A percentile compares a stretch with the other conserved stretches of the same genome.
phyloP scores from a whole-genome alignment of 2,888 invertebrate species.

The Luperina nickerlii region DNA sequence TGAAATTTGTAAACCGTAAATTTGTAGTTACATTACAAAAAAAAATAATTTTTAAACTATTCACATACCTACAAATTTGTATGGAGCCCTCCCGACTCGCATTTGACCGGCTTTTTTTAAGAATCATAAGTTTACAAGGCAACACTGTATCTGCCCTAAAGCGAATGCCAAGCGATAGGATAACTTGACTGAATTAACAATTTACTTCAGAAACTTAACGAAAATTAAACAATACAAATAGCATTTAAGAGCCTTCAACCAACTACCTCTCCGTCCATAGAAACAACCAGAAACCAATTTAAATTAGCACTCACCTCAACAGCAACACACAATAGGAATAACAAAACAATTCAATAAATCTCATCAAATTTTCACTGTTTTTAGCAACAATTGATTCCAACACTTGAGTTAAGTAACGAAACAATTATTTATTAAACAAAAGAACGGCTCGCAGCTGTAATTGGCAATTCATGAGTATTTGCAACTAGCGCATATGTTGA shows the following conservation, averaged over 20 bases:
- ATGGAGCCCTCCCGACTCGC: no score
- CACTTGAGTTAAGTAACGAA: constrained; percentile 42
- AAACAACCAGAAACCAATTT: constrained; percentile 48
- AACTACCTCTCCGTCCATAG: constrained; percentile 5
- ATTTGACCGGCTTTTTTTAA: no score
- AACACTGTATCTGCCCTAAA: background rate
- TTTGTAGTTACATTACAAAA: no score
- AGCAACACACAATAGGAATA: constrained; percentile 32
- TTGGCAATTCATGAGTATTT: constrained; percentile 63
- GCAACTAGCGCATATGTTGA: constrained; percentile 55
- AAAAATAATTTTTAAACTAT: no score
- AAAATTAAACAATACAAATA: constrained; percentile 44
- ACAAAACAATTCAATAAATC: constrained; percentile 40
- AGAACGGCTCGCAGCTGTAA: constrained; percentile 47
- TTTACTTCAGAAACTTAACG: constrained; percentile 14
- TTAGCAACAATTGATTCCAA: constrained; percentile 52
- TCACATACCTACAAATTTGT: no score
- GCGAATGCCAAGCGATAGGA: background rate
- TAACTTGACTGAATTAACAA: constrained; percentile 16
- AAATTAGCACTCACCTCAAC: constrained; percentile 51
- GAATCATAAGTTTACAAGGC: background rate
- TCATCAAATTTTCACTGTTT: constrained; percentile 27
- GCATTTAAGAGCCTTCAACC: constrained; percentile 10
- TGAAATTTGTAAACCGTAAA: no score
- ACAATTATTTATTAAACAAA: constrained; percentile 60